Conservation (phyloP, 2,888 invertebrate species). For the Lasioglossum calceatum region DNA sequence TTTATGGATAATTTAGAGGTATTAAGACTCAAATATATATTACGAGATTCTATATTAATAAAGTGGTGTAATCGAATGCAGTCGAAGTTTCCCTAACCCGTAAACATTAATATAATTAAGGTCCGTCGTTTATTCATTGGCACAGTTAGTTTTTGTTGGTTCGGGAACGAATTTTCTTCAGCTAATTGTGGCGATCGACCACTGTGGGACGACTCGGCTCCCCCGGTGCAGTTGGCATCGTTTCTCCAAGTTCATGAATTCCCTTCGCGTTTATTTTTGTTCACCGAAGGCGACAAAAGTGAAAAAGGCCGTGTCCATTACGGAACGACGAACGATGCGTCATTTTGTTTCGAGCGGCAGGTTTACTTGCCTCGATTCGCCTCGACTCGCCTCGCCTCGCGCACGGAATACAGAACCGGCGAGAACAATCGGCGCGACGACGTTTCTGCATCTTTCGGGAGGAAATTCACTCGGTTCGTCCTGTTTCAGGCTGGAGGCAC, state of each 20-base stretch:
- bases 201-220: neutral
- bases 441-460: neutral
- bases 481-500: conserved; percentile 71
- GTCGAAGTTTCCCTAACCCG: too few species aligned
- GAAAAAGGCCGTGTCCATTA: conserved; percentile 13
- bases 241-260: conserved; percentile 8
- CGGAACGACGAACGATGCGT: conserved; percentile 16
- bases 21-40: neutral
- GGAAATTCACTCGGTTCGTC: neutral
- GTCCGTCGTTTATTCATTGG: too few species aligned
- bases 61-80: neutral
- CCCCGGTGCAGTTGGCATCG: neutral
- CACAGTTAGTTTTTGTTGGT: neutral
- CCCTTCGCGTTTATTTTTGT: conserved; percentile 1
- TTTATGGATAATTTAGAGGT: neutral
- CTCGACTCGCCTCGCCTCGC: neutral
- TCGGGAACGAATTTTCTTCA: neutral
- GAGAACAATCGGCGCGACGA: neutral
- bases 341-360: conserved; percentile 19
- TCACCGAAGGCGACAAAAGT: conserved; percentile 2
- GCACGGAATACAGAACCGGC: neutral
- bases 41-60: neutral
- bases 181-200: neutral
- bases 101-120: too few species aligned
- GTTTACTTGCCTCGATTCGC: conserved; percentile 31